Evolutionary conservation across 2,797 vertebrate species (phyloP).

Genomic region (Rhynchonycteris naso): DNA sequence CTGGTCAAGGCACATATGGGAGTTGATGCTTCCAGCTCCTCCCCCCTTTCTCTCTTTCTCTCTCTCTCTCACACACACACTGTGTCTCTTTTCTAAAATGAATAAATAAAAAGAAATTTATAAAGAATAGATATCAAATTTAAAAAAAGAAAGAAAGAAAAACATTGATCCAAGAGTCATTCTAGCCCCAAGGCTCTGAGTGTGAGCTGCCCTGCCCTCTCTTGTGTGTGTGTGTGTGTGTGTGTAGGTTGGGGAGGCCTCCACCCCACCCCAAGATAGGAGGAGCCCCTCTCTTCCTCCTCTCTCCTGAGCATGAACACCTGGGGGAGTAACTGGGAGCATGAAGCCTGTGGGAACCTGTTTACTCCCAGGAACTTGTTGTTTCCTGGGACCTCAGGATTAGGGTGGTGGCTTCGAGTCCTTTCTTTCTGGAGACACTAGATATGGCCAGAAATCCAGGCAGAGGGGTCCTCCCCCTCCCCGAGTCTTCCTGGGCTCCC

Average conservation of each 20-base stretch:
- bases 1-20: no score
- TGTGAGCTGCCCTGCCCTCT: not conserved
- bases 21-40: no score
- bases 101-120: no score
- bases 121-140: no score
- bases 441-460: conserved; percentile 47
- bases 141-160: not conserved
- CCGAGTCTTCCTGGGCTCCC: not conserved
- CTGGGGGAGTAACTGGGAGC: not conserved
- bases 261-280: not conserved
- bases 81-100: no score
- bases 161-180: not conserved
- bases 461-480: not conserved
- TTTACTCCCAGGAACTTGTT: conserved; percentile 25
- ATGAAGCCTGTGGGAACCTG: conserved; percentile 57
- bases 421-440: conserved; percentile 58
- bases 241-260: accelerated
- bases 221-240: no score
- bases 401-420: conserved; percentile 31
- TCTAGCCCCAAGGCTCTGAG: not conserved
- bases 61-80: no score
- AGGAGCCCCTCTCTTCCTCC: not conserved
- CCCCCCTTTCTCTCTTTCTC: no score
- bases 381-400: conserved; percentile 41
- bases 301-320: not conserved